These are phyloP conservation scores for Campylorhamphus procurvoides DNA, from an alignment of 2,113 vertebrate species.

Conservation along the genomic window DNA sequence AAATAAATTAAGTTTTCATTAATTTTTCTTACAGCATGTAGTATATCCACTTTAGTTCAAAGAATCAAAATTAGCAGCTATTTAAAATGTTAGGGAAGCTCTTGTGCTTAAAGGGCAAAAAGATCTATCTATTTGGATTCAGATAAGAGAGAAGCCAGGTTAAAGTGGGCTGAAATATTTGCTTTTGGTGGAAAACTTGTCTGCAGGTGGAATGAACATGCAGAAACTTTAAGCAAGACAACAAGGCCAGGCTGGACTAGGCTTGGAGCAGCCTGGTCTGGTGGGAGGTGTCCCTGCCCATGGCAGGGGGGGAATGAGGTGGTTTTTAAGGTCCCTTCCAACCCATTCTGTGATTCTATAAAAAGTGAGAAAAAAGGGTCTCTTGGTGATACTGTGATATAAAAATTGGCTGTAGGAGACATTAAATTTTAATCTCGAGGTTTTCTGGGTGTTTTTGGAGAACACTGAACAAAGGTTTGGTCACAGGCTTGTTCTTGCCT, in stretches of 20 bases:
- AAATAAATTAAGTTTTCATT: background rate
- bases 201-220: background rate
- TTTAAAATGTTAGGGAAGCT: background rate
- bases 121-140: background rate
- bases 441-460: background rate
- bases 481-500: background rate
- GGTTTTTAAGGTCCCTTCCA: background rate
- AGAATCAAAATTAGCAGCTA: background rate
- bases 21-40: background rate
- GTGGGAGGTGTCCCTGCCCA: background rate
- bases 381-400: background rate
- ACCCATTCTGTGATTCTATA: background rate
- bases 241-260: background rate
- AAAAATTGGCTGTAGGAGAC: background rate
- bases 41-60: background rate
- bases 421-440: background rate
- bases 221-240: background rate
- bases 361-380: background rate
- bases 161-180: background rate
- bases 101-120: background rate
- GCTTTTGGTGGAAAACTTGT: background rate
- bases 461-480: background rate
- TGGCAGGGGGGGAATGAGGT: background rate
- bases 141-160: background rate
- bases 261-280: background rate